These are phyloP conservation scores for Amphimallon solstitiale DNA, from an alignment of 2,888 invertebrate genomes.

Conservation along the genomic window DNA sequence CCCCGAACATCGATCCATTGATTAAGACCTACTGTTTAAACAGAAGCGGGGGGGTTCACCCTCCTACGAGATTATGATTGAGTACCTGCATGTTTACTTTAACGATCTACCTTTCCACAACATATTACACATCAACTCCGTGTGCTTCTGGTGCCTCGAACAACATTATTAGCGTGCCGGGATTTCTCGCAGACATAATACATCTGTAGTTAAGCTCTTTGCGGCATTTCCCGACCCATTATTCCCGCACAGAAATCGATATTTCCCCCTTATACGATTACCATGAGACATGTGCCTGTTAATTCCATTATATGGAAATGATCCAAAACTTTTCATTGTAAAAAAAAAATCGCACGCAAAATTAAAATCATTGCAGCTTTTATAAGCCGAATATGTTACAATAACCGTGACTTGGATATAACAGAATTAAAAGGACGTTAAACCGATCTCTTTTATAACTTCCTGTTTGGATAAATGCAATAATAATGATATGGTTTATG, in stretches of 20 bases:
- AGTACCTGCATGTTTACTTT: constrained; percentile 31
- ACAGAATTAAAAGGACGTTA: too few relatives aligned
- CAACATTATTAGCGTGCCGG: constrained; percentile 28
- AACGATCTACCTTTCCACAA: constrained; percentile 31
- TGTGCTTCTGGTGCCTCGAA: constrained; percentile 15
- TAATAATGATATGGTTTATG: too few relatives aligned
- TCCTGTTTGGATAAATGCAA: too few relatives aligned
- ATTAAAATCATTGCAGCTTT: too few relatives aligned
- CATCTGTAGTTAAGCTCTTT: constrained; percentile 31
- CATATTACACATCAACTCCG: constrained; percentile 23
- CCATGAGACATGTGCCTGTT: too few relatives aligned
- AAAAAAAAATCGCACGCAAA: too few relatives aligned
- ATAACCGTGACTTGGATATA: too few relatives aligned
- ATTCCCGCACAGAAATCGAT: constrained; percentile 6
- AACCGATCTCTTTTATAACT: too few relatives aligned
- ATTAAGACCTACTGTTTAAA: constrained; percentile 21
- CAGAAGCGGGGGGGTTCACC: background rate
- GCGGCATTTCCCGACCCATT: constrained; percentile 19
- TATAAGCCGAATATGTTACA: too few relatives aligned
- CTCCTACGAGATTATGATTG: constrained; percentile 23
- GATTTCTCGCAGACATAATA: constrained; percentile 29
- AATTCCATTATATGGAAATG: too few relatives aligned
- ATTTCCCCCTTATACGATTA: background rate
- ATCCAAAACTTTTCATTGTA: too few relatives aligned
- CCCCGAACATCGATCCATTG: constrained; percentile 25